Evolutionary conservation across 1,140 invertebrate species (phyloP), one percentile per base, ranked within the genome.

Genomic region (Gerris buenoi): DNA sequence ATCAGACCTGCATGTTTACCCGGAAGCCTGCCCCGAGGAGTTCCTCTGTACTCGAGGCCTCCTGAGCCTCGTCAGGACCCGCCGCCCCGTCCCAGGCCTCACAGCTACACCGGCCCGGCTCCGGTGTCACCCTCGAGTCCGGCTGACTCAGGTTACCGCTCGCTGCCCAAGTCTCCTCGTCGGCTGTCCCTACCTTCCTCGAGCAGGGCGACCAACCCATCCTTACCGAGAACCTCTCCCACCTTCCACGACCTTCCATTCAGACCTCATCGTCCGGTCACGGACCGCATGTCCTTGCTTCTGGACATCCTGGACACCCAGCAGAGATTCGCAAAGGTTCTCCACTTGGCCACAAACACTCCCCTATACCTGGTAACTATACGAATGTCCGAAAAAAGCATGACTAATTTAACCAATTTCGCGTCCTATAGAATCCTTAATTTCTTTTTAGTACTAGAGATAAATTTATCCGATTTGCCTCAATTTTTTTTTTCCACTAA

Each of bases 251-350:
- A 64, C 86, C 86, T 71, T 76, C 88, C 57, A 75, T 88, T 25
- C 77, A 80, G 29, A 82, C 86, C 73, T 84, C 85, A 0, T 76
- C 85, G 22, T 69, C 84, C 87, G 70, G 81, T 85, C 75, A 86
- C 88, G 70, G 86, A 89, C 75, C 87, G 88, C 73, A 81, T 90
- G 70, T 83, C 84, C 14, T 80, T 90, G 15, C 88, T 89, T 75
- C 85, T 89, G 72, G 88, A 90, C 68, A 89, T 90, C 68, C 80
- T 89, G 72, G 87, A 89, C 72, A 85, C 86, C 15, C 88, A 89
- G 78, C 86, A 89, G 76, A 80, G 83, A 73, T 87, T 90, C 72
- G 86, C 87, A 73, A 84, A 89, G 87, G 87, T 89, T 13, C 27
- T 65, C 13, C 27, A 65, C 27, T 22, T 59, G 22, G 56, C 28